Conservation (phyloP, 2,113 vertebrate genomes). For the Callipepla californica region DNA sequence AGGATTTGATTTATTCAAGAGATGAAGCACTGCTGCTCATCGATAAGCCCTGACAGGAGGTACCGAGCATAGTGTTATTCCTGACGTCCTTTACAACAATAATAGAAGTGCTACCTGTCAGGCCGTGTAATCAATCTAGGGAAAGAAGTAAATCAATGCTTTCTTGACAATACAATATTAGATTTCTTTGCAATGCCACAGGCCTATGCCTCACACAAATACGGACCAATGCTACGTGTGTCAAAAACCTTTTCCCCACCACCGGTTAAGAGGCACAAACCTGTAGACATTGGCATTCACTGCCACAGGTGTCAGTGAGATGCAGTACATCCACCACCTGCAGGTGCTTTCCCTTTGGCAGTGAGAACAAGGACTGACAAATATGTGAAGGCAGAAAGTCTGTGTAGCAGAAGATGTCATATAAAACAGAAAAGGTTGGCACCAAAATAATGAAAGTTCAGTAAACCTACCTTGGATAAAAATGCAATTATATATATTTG, state of each 20-base stretch:
- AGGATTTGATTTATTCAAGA: neutral
- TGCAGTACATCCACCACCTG: accelerated
- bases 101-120: conserved; percentile 34
- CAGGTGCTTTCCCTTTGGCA: neutral
- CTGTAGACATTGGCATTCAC: accelerated
- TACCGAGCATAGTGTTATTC: neutral
- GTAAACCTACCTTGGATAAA: neutral
- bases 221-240: neutral
- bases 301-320: neutral
- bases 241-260: neutral
- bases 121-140: conserved; percentile 8
- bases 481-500: neutral
- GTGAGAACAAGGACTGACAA: neutral
- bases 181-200: conserved; percentile 4
- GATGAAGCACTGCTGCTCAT: neutral
- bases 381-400: neutral
- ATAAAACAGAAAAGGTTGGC: neutral
- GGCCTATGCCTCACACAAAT: neutral
- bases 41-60: neutral
- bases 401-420: neutral
- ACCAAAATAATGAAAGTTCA: neutral
- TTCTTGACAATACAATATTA: conserved; percentile 48
- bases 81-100: conserved; percentile 32
- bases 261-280: neutral
- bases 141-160: conserved; percentile 13